Percentiles rank a stretch among this genome's conserved stretches.
Evolutionary conservation across 2,797 vertebrate genomes (phyloP).

Genomic region (Cirrhinus mrigala): DNA sequence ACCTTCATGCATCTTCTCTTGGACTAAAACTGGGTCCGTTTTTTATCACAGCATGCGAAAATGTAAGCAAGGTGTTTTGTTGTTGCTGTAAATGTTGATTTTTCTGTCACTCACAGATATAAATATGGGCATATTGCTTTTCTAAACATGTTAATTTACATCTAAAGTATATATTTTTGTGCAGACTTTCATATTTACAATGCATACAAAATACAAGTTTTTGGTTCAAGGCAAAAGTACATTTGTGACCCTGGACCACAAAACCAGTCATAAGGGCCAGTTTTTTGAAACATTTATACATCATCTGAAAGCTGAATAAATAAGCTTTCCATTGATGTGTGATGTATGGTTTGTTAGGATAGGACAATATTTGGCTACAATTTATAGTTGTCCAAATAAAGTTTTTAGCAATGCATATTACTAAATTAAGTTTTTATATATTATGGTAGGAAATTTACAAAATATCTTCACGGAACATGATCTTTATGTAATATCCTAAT

Average conservation of each 20-base stretch:
- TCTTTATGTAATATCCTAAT: too few species aligned
- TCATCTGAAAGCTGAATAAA: too few species aligned
- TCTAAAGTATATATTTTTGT: neutral
- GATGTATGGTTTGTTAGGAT: too few species aligned
- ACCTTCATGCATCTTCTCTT: neutral
- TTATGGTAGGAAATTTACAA: too few species aligned
- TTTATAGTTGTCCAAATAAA: too few species aligned
- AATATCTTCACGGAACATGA: too few species aligned
- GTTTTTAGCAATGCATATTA: too few species aligned
- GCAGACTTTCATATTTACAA: neutral
- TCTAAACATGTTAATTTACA: neutral
- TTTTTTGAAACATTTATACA: too few species aligned
- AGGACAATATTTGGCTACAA: too few species aligned
- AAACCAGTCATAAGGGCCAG: too few species aligned
- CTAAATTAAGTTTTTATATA: too few species aligned
- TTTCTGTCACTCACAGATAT: neutral
- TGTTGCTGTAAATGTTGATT: neutral
- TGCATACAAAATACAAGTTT: neutral
- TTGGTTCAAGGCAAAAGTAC: neutral
- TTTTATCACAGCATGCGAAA: neutral
- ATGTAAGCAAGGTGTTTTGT: neutral
- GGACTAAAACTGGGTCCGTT: neutral
- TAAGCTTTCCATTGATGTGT: too few species aligned
- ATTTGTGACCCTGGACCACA: neutral
- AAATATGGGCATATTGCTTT: neutral